These are phyloP conservation scores for Macrosiphum euphorbiae DNA, from an alignment of 2,888 invertebrate genomes.

Conservation along the genomic window DNA sequence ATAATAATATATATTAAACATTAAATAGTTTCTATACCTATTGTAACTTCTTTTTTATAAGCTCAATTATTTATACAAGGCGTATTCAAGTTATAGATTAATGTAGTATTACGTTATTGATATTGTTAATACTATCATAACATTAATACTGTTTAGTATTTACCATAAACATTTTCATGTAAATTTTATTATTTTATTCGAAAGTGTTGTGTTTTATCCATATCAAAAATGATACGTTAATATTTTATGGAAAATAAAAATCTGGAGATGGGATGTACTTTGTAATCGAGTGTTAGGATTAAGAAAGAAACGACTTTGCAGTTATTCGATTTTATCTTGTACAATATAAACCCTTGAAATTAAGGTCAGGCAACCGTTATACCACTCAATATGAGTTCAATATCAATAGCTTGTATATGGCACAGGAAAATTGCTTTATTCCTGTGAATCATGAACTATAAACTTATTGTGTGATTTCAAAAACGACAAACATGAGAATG, in stretches of 20 bases:
- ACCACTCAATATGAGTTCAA: not conserved
- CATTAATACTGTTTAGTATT: not conserved
- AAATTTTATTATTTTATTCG: not conserved
- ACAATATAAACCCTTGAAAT: not conserved
- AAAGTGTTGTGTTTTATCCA: not conserved
- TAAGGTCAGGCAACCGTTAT: not conserved
- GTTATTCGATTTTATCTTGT: not conserved
- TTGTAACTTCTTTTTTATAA: not conserved
- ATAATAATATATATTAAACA: too few species aligned
- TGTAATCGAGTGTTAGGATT: not conserved
- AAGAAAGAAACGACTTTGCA: not conserved
- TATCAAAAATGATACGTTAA: not conserved
- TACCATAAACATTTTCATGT: not conserved
- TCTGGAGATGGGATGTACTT: not conserved
- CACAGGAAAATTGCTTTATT: constrained; percentile 5
- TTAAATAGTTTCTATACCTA: not conserved
- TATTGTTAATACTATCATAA: not conserved
- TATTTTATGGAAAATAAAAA: not conserved
- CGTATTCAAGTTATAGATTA: not conserved
- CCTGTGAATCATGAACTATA: not conserved
- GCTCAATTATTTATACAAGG: not conserved
- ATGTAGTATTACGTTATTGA: not conserved
- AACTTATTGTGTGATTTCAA: not conserved
- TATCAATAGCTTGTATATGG: not conserved
- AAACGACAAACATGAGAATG: not conserved